phyloP scores from a whole-genome alignment of 2,888 invertebrate species.

The Coelinius sp. region DNA sequence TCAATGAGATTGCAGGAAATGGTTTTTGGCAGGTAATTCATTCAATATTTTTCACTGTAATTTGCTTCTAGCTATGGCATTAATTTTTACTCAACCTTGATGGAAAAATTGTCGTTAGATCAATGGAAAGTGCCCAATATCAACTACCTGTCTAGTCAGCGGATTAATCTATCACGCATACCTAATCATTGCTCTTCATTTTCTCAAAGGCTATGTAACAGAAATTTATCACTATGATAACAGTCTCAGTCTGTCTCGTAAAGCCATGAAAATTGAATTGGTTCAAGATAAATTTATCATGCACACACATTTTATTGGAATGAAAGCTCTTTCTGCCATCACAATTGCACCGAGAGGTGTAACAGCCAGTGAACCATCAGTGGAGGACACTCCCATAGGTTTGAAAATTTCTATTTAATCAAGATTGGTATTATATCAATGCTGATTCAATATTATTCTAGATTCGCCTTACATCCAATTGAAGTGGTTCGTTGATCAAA shows the following conservation, averaged over 20 bases:
- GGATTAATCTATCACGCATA: neutral
- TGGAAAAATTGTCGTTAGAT: neutral
- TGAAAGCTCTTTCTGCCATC: neutral
- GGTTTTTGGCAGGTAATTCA: neutral
- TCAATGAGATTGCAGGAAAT: neutral
- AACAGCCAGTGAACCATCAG: neutral
- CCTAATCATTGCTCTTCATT: neutral
- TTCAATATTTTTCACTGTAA: too few species aligned
- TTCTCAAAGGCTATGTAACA: neutral
- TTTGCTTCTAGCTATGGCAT: too few species aligned
- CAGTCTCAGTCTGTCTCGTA: neutral
- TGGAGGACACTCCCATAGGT: neutral
- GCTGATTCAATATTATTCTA: neutral
- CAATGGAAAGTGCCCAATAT: neutral
- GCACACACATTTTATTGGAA: neutral
- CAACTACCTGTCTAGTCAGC: neutral
- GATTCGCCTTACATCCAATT: neutral
- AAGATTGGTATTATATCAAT: too few species aligned
- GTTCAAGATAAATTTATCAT: neutral
- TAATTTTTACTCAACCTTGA: too few species aligned
- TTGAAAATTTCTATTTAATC: neutral
- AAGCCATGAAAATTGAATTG: neutral
- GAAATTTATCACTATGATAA: neutral
- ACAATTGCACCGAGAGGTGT: neutral
- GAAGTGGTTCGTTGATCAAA: neutral